phyloP scores from a whole-genome alignment of 1,140 invertebrate species.

The Asbolus verrucosus region DNA sequence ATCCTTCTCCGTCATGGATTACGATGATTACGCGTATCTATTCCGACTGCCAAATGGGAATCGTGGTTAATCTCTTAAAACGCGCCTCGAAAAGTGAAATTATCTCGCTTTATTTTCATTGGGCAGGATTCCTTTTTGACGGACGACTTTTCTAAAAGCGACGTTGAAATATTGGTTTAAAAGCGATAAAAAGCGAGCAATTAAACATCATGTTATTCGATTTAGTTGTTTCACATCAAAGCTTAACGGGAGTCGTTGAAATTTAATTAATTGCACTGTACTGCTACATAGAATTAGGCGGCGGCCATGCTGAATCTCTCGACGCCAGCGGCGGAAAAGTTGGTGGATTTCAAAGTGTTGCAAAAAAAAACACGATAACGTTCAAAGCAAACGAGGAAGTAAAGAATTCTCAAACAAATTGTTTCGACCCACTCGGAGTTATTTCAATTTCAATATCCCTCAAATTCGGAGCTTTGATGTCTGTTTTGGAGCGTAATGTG shows the following conservation, averaged over 20 bases:
- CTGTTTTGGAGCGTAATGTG: not conserved
- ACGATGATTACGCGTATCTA: constrained; percentile 24
- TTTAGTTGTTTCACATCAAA: too few relatives aligned
- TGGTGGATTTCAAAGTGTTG: too few relatives aligned
- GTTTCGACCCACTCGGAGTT: constrained; percentile 11
- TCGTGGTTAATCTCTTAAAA: constrained; percentile 21
- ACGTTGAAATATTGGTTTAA: not conserved
- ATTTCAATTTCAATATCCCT: constrained; percentile 32
- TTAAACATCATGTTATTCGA: too few relatives aligned
- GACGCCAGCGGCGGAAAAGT: too few relatives aligned
- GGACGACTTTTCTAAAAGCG: not conserved
- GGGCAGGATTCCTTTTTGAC: not conserved
- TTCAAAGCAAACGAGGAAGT: constrained; percentile 5
- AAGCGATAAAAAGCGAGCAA: not conserved
- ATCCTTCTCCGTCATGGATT: constrained; percentile 5
- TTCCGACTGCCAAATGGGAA: constrained; percentile 15
- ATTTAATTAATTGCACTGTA: too few relatives aligned
- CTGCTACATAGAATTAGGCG: too few relatives aligned
- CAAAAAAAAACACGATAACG: too few relatives aligned
- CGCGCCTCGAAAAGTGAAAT: constrained; percentile 6
- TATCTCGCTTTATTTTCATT: constrained; percentile 20
- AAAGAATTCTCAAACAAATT: constrained; percentile 21
- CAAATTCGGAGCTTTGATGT: constrained; percentile 34
- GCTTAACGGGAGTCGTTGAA: too few relatives aligned
- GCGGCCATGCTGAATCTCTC: too few relatives aligned